These are phyloP conservation scores for Chionoecetes opilio DNA, from an alignment of 1,140 invertebrate genomes.

Conservation along the genomic window DNA sequence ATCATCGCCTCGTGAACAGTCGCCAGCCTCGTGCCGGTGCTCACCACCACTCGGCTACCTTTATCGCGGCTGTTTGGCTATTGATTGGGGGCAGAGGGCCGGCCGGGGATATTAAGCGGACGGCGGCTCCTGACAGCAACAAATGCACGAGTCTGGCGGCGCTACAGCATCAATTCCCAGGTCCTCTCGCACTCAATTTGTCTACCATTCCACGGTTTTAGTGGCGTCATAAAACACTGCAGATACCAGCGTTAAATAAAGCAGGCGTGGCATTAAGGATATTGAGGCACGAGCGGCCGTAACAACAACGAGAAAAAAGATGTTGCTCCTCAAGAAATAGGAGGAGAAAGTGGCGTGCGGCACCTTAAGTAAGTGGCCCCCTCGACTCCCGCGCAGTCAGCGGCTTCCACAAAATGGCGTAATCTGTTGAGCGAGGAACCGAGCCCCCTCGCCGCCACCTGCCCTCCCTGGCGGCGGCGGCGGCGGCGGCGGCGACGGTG, in stretches of 20 bases:
- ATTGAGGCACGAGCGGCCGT: not conserved
- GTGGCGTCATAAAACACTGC: conserved; percentile 66
- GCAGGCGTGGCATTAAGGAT: not conserved
- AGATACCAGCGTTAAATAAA: conserved; percentile 30
- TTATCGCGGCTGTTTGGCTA: conserved; percentile 59
- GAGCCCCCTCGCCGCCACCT: not conserved
- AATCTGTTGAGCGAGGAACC: conserved; percentile 38
- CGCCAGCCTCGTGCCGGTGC: not conserved
- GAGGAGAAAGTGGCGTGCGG: conserved; percentile 45
- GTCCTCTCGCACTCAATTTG: conserved; percentile 77
- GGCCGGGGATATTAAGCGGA: conserved; percentile 72
- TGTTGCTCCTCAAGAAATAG: not conserved
- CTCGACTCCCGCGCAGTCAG: conserved; percentile 36
- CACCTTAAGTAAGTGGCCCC: conserved; percentile 49
- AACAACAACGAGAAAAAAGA: conserved; percentile 34
- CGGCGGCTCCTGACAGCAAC: conserved; percentile 68
- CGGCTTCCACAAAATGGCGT: conserved; percentile 64
- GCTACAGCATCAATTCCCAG: conserved; percentile 73
- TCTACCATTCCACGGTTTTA: conserved; percentile 59
- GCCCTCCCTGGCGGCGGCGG: not conserved
- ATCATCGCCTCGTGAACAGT: conserved; percentile 46
- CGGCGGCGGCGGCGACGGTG: not conserved
- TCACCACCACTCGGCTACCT: not conserved
- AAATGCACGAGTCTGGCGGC: conserved; percentile 72
- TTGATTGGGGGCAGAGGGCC: conserved; percentile 56